Conservation (phyloP, 2,888 invertebrate genomes). For the Oscheius sp. region DNA sequence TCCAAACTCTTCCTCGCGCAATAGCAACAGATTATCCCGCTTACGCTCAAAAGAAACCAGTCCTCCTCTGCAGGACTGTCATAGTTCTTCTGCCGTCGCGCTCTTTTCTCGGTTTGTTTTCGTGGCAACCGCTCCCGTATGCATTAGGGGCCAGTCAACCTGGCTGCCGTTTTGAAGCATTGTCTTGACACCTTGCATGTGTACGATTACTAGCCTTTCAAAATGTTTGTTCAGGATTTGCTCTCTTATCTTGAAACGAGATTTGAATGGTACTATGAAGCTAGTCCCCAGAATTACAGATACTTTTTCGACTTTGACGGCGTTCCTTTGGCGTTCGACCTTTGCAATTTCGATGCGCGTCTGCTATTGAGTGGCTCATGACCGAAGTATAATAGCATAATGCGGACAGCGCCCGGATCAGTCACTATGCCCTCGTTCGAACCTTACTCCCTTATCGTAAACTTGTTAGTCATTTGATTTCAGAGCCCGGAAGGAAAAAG, state of each 20-base stretch:
- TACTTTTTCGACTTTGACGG: not conserved
- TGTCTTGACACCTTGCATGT: conserved; percentile 1
- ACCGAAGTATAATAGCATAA: conserved; percentile 36
- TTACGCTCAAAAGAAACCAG: conserved; percentile 1
- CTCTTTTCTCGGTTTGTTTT: conserved; percentile 11
- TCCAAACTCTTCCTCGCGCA: not conserved
- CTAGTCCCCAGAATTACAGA: not conserved
- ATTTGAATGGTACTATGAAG: too few species aligned
- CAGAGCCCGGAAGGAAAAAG: conserved; percentile 14
- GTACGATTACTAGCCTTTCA: too few species aligned
- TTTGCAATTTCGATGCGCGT: conserved; percentile 31
- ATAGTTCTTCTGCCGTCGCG: not conserved
- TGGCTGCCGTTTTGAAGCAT: not conserved
- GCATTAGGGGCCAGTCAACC: conserved; percentile 2
- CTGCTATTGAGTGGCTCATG: conserved; percentile 35
- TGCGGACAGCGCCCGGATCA: conserved; percentile 30
- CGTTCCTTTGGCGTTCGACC: conserved; percentile 31
- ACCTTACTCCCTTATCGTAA: not conserved
- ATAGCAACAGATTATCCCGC: not conserved
- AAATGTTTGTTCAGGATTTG: too few species aligned
- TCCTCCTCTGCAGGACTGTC: not conserved
- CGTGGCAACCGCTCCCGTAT: not conserved
- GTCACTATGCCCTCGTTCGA: conserved; percentile 18
- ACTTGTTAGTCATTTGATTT: not conserved
- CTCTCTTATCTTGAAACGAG: too few species aligned